Evolutionary conservation across 2,888 invertebrate species (phyloP).

Genomic region (Laothoe populi): DNA sequence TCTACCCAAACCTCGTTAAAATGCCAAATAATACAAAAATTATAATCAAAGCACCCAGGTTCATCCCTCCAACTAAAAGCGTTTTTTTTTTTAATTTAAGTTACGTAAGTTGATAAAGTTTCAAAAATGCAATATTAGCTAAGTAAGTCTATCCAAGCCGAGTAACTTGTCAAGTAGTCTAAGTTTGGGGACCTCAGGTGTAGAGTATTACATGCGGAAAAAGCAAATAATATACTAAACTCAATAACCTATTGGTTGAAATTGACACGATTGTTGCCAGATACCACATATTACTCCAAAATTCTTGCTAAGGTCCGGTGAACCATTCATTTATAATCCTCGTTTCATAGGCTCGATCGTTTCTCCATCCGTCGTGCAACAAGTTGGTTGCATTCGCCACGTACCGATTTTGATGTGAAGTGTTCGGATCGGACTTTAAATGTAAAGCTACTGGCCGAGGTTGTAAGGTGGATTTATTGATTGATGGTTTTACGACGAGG

Average conservation of each 20-base stretch:
- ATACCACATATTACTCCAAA: background rate
- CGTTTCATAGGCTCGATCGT: background rate
- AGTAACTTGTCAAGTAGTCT: too few species aligned
- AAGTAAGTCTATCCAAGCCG: too few species aligned
- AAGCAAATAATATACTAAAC: background rate
- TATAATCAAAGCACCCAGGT: too few species aligned
- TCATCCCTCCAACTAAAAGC: too few species aligned
- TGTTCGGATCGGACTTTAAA: background rate
- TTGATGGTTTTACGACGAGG: background rate
- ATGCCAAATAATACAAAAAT: too few species aligned
- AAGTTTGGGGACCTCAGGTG: too few species aligned
- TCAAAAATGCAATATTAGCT: too few species aligned
- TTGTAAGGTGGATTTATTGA: background rate
- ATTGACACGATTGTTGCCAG: background rate
- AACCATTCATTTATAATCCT: slow-evolving; percentile 1
- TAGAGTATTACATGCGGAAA: background rate
- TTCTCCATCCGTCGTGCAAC: slow-evolving; percentile 10
- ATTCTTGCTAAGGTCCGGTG: background rate
- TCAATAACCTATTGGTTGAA: background rate
- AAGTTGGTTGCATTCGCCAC: background rate
- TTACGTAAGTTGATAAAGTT: too few species aligned
- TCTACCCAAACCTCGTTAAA: too few species aligned
- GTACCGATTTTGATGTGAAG: background rate
- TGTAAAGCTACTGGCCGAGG: background rate
- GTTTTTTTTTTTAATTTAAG: too few species aligned